Evolutionary conservation across 2,888 invertebrate species (phyloP).

Genomic region (Plebejus argus): DNA sequence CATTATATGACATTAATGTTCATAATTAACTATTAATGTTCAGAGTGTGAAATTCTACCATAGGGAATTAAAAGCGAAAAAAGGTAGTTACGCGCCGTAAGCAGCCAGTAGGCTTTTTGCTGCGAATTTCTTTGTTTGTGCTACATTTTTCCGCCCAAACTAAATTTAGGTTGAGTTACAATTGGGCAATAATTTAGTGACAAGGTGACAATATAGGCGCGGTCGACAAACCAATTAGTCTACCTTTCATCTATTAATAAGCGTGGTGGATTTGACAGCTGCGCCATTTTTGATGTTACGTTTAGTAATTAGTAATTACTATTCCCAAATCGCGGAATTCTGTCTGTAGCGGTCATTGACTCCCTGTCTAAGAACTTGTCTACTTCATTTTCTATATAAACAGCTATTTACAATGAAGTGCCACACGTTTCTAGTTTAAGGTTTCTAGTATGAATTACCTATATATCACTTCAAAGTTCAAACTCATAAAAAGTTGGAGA

Average conservation of each 20-base stretch:
- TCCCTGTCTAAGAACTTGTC: too few relatives aligned
- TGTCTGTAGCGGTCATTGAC: too few relatives aligned
- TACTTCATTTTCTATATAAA: too few relatives aligned
- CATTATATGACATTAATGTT: too few relatives aligned
- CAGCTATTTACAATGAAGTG: too few relatives aligned
- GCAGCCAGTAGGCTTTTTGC: neutral
- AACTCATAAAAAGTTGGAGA: too few relatives aligned
- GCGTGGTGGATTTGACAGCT: constrained; percentile 41
- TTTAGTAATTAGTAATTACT: neutral
- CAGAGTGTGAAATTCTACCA: too few relatives aligned
- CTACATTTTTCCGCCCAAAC: neutral
- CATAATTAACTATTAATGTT: too few relatives aligned
- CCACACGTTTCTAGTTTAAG: too few relatives aligned
- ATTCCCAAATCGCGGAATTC: too few relatives aligned
- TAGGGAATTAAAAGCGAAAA: neutral
- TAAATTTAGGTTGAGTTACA: constrained; percentile 30
- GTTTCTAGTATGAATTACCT: too few relatives aligned
- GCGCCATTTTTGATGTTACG: constrained; percentile 23
- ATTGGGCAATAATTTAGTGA: constrained; percentile 79
- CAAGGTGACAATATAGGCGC: constrained; percentile 74
- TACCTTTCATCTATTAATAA: constrained; percentile 51
- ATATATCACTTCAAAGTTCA: too few relatives aligned
- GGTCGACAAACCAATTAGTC: constrained; percentile 71
- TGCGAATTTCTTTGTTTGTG: neutral
- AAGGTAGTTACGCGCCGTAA: neutral